Percentiles rank a stretch among this genome's conserved stretches.
These are phyloP conservation scores for Mantis religiosa DNA, from an alignment of 2,888 invertebrate genomes.

Conservation along the genomic window DNA sequence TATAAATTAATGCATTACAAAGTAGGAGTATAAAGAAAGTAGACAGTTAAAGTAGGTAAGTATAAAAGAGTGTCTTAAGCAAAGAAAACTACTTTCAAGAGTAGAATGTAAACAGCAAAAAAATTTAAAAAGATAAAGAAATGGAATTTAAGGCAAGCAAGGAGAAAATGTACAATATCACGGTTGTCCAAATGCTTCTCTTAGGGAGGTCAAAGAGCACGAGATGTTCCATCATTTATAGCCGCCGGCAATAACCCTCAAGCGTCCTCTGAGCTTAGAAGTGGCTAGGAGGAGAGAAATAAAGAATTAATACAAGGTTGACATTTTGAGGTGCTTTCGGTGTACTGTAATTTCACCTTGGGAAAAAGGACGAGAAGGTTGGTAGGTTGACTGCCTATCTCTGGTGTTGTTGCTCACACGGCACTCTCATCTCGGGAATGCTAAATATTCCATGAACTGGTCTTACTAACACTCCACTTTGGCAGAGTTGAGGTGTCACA, in stretches of 20 bases:
- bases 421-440: constrained; percentile 18
- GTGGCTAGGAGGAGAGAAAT: background rate
- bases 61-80: no score
- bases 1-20: no score
- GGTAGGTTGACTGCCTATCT: background rate
- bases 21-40: no score
- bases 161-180: background rate
- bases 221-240: background rate
- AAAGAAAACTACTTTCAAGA: no score
- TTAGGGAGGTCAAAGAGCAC: background rate
- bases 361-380: background rate
- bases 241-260: background rate
- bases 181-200: background rate
- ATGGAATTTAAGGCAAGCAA: background rate
- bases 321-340: constrained; percentile 15
- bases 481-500: background rate
- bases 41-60: no score
- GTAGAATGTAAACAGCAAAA: background rate
- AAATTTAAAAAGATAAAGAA: background rate
- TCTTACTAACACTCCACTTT: background rate
- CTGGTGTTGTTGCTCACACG: constrained; percentile 4
- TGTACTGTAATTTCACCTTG: constrained; percentile 12
- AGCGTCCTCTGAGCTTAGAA: background rate
- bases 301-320: constrained; percentile 1
- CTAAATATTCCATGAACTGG: constrained; percentile 16